phyloP scores from a whole-genome alignment of 1,140 invertebrate genomes.

The Sycophaga agraensis region DNA sequence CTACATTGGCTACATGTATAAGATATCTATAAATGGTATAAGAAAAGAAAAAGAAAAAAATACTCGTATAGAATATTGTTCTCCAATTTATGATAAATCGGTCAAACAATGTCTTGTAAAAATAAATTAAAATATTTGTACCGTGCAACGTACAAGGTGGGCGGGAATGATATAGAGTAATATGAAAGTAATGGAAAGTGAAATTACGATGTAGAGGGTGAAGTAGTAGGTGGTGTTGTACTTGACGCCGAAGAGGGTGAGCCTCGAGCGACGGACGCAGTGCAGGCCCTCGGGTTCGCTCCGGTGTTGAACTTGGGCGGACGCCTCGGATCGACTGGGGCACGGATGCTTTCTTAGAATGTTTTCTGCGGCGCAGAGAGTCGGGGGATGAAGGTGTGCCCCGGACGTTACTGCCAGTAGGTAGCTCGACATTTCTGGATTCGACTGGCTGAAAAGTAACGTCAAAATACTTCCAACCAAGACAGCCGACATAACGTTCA shows the following conservation, averaged over 20 bases:
- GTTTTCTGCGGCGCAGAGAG: slow-evolving; percentile 53
- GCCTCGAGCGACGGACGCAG: slow-evolving; percentile 50
- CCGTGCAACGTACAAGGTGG: too few species aligned
- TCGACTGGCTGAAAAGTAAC: slow-evolving; percentile 42
- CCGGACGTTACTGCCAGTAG: slow-evolving; percentile 52
- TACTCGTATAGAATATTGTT: too few species aligned
- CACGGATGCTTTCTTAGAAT: slow-evolving; percentile 44
- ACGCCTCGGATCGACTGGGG: slow-evolving; percentile 20
- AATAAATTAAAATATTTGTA: too few species aligned
- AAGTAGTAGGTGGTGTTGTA: slow-evolving; percentile 57
- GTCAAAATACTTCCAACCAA: neutral
- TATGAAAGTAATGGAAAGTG: too few species aligned
- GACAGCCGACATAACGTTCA: too few species aligned
- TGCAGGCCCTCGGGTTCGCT: slow-evolving; percentile 50
- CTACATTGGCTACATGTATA: too few species aligned
- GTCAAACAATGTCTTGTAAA: too few species aligned
- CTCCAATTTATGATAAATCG: too few species aligned
- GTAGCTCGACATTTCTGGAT: slow-evolving; percentile 50
- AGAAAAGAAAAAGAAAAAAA: too few species aligned
- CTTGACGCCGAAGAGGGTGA: slow-evolving; percentile 53
- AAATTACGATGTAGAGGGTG: slow-evolving; percentile 53
- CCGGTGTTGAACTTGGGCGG: slow-evolving; percentile 33
- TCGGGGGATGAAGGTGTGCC: slow-evolving; percentile 46
- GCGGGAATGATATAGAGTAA: too few species aligned
- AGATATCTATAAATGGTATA: too few species aligned